Percentiles rank a stretch among this genome's conserved stretches.
Conservation (phyloP, 2,113 vertebrate genomes). For the Scomber colias region DNA sequence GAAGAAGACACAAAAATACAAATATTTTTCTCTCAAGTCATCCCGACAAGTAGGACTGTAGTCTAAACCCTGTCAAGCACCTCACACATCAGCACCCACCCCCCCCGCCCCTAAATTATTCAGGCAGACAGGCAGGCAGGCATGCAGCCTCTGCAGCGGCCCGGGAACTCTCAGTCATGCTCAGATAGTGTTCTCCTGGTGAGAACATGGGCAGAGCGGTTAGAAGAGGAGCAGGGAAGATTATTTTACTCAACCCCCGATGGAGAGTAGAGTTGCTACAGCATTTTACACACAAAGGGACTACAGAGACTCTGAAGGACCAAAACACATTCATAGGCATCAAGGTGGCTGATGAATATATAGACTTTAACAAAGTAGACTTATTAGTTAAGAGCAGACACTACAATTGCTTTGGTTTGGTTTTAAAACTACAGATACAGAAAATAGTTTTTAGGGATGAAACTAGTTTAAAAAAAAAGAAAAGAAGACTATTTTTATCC, state of each 20-base stretch:
- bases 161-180: conserved; percentile 41
- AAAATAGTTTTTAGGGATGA: too few relatives aligned
- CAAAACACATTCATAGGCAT: neutral
- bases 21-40: neutral
- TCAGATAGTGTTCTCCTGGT: conserved; percentile 64
- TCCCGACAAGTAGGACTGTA: conserved; percentile 25
- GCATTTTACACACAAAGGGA: conserved; percentile 5
- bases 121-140: conserved; percentile 26
- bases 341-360: neutral
- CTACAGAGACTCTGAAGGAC: conserved; percentile 9
- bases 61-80: conserved; percentile 27
- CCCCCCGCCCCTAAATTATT: conserved; percentile 60
- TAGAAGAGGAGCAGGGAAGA: conserved; percentile 51
- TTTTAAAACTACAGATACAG: too few relatives aligned
- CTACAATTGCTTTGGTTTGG: too few relatives aligned
- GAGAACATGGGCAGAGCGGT: conserved; percentile 63
- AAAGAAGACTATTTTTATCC: too few relatives aligned
- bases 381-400: neutral
- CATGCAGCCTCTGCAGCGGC: conserved; percentile 40
- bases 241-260: conserved; percentile 63
- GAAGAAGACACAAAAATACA: neutral
- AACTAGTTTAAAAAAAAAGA: too few relatives aligned
- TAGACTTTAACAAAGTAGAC: neutral
- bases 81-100: neutral
- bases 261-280: conserved; percentile 53